Base-by-base conservation (phyloP, 2,888 invertebrate genomes). In the Tenthredo notha region DNA sequence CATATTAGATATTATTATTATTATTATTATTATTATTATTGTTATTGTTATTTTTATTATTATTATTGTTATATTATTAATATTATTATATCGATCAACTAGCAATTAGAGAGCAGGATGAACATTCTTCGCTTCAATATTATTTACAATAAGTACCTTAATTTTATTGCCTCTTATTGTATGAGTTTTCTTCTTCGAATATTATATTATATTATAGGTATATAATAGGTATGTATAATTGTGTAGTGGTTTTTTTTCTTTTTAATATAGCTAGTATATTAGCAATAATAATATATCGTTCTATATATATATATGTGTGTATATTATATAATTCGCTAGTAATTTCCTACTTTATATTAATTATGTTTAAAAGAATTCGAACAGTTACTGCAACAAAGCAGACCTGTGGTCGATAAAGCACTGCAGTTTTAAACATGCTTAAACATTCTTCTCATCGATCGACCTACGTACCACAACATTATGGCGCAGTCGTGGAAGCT, bases 371-470 rank as follows among this genome's bases (percentile, higher is more conserved):
- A 61, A 80, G 37, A 61, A 80, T 61, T 29, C 37, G n/a, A 80
- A 37, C 61, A 21, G 40, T 80, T 37, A 80, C 58, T 80, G 58
- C 58, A 80, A 80, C 40, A 80, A 80, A 80, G 80, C 80, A 80
- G 80, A 80, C 80, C 80, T 37, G 37, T 80, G 83, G 50, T 83
- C 83, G 83, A 83, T 83, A 83, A 70, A 83, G 67, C 83, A 83
- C 67, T 83, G 83, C 83, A 83, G 83, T 83, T 83, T 67, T 37
- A 43, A 83, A 83, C 83, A 70, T 83, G 67, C 40, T 83, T 3
- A 47, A 47, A 47, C 47, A 47, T 80, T 37, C 29, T 61, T 54
- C 25, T 47, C 29, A 83, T 65, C 43, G 65, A 83, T 83, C 61
- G 80, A 61, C 21, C 61, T 25, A 43, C 50, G 7, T 7, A 70